Evolutionary conservation across 2,797 vertebrate species (phyloP).

Genomic region (Cryptoprocta ferox): DNA sequence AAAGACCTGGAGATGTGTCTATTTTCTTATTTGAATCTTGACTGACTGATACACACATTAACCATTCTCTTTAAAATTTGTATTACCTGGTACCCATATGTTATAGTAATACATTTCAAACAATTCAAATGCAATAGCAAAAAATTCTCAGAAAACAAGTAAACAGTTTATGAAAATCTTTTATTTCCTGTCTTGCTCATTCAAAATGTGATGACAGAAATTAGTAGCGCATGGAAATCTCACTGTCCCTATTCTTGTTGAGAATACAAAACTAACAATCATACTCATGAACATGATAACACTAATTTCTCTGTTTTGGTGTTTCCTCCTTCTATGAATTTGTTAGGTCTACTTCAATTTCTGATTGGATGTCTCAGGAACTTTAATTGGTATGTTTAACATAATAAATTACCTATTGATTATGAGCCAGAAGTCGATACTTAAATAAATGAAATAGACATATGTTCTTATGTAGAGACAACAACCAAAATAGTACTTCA

Average conservation of each 20-base stretch:
- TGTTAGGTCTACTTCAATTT: conserved; percentile 35
- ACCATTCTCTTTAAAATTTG: neutral
- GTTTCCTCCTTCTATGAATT: neutral
- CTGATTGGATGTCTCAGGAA: conserved; percentile 1
- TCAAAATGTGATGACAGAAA: conserved; percentile 22
- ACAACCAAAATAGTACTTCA: neutral
- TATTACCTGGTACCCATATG: neutral
- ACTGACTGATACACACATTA: neutral
- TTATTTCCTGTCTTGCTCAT: neutral
- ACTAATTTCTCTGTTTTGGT: neutral
- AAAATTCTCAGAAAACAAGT: neutral
- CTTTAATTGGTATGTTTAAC: neutral
- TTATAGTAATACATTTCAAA: conserved; percentile 17
- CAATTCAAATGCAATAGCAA: neutral
- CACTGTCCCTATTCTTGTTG: neutral
- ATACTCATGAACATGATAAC: neutral
- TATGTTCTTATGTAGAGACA: neutral
- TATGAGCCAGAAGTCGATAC: conserved; percentile 1
- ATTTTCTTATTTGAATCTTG: neutral
- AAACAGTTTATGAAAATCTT: neutral
- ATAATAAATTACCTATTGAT: conserved; percentile 31
- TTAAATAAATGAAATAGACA: conserved; percentile 24
- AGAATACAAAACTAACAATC: neutral
- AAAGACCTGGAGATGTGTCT: neutral
- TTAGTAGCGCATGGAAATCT: neutral